phyloP scores from a whole-genome alignment of 1,140 invertebrate species.

The Drosophila kikkawai region DNA sequence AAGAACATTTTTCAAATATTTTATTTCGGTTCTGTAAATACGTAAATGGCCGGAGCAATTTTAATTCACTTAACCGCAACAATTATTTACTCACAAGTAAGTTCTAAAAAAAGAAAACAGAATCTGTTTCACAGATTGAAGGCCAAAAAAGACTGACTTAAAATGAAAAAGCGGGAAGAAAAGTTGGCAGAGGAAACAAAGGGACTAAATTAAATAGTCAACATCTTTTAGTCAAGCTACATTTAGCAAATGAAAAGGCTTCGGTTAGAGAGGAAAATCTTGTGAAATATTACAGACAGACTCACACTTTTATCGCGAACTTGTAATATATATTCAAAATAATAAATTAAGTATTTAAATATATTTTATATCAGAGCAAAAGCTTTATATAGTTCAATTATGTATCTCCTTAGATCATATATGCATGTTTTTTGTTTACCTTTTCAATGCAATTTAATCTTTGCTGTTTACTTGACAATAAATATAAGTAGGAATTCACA shows the following conservation, averaged over 20 bases:
- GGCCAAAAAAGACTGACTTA: background rate
- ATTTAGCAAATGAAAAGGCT: slow-evolving; percentile 7
- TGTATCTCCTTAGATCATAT: background rate
- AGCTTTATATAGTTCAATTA: background rate
- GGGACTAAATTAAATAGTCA: slow-evolving; percentile 3
- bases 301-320: too few relatives aligned
- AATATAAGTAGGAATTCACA: background rate
- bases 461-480: background rate
- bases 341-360: too few relatives aligned
- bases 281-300: background rate
- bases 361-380: too few relatives aligned
- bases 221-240: background rate
- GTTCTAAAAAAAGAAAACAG: background rate
- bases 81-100: slow-evolving; percentile 48
- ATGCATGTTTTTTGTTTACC: background rate
- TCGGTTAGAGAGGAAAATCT: too few relatives aligned
- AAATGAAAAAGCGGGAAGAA: slow-evolving; percentile 12
- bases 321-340: too few relatives aligned
- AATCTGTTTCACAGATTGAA: slow-evolving; percentile 4
- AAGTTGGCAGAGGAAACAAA: slow-evolving; percentile 9
- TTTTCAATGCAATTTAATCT: background rate
- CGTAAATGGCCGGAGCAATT: slow-evolving; percentile 22
- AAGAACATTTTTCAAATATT: slow-evolving; percentile 33
- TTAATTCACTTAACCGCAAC: slow-evolving; percentile 54
- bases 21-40: slow-evolving; percentile 40